These are phyloP conservation scores for Anagyrus pseudococci DNA, from an alignment of 2,888 invertebrate species.

Conservation along the genomic window DNA sequence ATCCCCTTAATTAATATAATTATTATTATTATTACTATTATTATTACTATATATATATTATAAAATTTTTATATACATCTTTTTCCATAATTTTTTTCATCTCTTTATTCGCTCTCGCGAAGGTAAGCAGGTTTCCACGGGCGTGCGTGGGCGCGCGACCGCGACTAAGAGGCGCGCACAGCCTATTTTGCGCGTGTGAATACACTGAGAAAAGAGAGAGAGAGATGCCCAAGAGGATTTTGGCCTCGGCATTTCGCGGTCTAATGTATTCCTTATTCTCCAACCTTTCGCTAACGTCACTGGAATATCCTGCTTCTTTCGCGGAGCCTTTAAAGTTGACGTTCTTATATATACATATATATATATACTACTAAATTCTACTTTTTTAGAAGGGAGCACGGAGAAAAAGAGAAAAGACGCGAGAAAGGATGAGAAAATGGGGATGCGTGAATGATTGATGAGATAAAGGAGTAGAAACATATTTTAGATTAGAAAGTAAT, in stretches of 20 bases:
- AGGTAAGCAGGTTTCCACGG: constrained; percentile 24
- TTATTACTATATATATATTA: constrained; percentile 12
- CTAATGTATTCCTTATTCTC: background rate
- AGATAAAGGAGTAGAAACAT: too few species aligned
- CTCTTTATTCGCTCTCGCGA: constrained; percentile 13
- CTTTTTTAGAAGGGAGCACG: constrained; percentile 20
- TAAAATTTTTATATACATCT: constrained; percentile 16
- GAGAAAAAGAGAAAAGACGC: constrained; percentile 1
- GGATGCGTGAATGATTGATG: constrained; percentile 17
- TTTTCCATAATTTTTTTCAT: constrained; percentile 26
- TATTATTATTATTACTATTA: constrained; percentile 10
- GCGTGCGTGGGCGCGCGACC: background rate
- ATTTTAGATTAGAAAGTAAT: too few species aligned
- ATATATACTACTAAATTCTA: constrained; percentile 26
- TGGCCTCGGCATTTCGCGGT: background rate
- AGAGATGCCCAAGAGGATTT: constrained; percentile 5
- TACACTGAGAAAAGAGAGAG: constrained; percentile 1
- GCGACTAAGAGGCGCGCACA: background rate
- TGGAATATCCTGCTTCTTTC: constrained; percentile 28
- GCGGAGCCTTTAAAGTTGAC: constrained; percentile 17
- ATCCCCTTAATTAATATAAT: constrained; percentile 13
- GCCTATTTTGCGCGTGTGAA: background rate
- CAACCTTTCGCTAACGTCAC: background rate
- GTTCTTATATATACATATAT: constrained; percentile 18
- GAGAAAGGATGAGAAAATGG: constrained; percentile 9